Evolutionary conservation across 2,888 invertebrate genomes (phyloP).

Genomic region (Germaria angustata): DNA sequence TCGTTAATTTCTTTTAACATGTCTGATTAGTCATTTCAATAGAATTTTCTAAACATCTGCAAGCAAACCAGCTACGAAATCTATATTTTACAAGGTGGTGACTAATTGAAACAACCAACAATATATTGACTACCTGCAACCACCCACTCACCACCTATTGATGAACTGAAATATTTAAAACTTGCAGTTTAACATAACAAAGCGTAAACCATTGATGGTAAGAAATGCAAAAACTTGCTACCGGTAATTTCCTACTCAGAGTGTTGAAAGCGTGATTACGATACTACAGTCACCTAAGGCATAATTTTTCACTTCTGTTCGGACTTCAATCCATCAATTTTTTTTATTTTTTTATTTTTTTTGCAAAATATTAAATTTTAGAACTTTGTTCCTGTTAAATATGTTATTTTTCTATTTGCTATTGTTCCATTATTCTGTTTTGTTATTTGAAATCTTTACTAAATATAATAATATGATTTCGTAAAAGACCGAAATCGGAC

Average conservation of each 20-base stretch:
- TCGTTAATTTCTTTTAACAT: slow-evolving; percentile 25
- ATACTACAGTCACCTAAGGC: no score
- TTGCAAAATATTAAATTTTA: no score
- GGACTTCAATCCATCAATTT: no score
- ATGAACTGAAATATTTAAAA: slow-evolving; percentile 12
- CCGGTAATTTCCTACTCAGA: slow-evolving; percentile 8
- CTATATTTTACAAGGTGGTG: slow-evolving; percentile 37
- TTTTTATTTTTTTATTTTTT: no score
- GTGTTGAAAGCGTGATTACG: neutral
- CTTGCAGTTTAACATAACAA: slow-evolving; percentile 33
- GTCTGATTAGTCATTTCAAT: slow-evolving; percentile 65
- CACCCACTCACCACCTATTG: neutral
- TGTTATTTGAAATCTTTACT: no score
- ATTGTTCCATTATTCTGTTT: no score
- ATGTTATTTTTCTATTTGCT: no score
- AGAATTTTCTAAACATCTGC: slow-evolving; percentile 43
- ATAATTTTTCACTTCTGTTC: no score
- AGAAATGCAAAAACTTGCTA: neutral
- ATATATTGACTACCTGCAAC: neutral
- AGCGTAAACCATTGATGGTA: neutral
- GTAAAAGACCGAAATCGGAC: no score
- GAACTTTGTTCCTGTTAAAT: no score
- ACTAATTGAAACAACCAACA: slow-evolving; percentile 54
- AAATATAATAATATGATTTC: no score
- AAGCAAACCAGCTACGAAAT: slow-evolving; percentile 24